A percentile compares a stretch with the other conserved stretches of the same genome.
phyloP scores from a whole-genome alignment of 1,140 invertebrate species.

The Drosophila tsacasi region DNA sequence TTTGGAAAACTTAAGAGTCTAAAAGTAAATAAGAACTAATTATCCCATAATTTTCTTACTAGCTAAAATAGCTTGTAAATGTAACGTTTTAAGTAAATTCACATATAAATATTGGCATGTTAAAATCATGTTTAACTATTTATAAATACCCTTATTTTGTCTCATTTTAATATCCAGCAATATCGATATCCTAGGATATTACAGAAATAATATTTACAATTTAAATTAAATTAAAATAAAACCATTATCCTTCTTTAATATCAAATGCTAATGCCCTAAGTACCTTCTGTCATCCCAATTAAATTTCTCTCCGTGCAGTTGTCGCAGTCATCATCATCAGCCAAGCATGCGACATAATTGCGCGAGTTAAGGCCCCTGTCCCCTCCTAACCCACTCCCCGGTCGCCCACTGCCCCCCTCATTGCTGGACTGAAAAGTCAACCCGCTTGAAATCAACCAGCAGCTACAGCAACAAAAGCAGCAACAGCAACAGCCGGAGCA shows the following conservation, averaged over 20 bases:
- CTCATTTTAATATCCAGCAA: background rate
- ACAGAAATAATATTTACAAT: too few species aligned
- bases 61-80: background rate
- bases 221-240: background rate
- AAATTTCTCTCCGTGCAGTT: conserved; percentile 47
- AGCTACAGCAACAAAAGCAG: conserved; percentile 34
- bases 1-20: background rate
- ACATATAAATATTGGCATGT: background rate
- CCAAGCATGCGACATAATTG: conserved; percentile 85
- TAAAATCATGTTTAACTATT: background rate
- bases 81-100: too few species aligned
- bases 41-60: background rate
- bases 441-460: conserved; percentile 62
- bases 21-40: too few species aligned
- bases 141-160: background rate
- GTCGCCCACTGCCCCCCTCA: conserved; percentile 45
- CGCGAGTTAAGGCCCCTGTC: conserved; percentile 77
- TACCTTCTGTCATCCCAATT: background rate
- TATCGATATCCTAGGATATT: too few species aligned
- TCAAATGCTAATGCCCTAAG: background rate
- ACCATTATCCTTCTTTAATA: background rate
- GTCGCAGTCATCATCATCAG: conserved; percentile 84
- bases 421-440: conserved; percentile 43
- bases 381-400: conserved; percentile 27
- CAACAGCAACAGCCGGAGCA: conserved; percentile 52